These are phyloP conservation scores for Auanema sp. DNA, from an alignment of 2,888 invertebrate species.

Conservation along the genomic window DNA sequence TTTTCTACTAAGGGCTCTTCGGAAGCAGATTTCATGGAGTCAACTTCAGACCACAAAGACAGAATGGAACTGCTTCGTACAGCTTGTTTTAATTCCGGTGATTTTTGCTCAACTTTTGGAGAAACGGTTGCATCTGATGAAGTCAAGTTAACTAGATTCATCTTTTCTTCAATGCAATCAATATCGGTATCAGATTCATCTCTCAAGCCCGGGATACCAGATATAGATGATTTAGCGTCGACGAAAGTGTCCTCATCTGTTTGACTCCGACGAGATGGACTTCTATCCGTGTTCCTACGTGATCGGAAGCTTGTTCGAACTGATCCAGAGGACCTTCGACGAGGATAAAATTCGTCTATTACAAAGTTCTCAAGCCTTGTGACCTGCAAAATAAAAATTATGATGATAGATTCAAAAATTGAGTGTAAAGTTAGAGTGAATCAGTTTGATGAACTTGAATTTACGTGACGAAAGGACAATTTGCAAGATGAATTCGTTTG, in stretches of 20 bases:
- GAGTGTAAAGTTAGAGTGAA: neutral
- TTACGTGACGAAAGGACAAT: too few species aligned
- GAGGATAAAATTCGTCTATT: conserved; percentile 48
- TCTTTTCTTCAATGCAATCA: conserved; percentile 24
- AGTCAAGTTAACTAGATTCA: conserved; percentile 18
- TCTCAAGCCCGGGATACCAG: neutral
- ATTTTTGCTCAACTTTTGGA: neutral
- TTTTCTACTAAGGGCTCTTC: neutral
- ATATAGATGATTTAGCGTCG: conserved; percentile 1
- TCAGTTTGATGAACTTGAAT: neutral
- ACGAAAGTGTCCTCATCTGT: conserved; percentile 16
- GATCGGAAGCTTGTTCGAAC: conserved; percentile 45
- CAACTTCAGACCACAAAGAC: conserved; percentile 1
- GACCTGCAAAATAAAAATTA: conserved; percentile 27
- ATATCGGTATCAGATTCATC: conserved; percentile 21
- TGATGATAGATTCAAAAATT: neutral
- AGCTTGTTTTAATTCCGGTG: neutral
- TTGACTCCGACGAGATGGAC: conserved; percentile 36
- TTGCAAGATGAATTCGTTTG: too few species aligned
- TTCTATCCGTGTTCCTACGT: conserved; percentile 38
- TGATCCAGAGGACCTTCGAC: conserved; percentile 43
- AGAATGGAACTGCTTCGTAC: neutral
- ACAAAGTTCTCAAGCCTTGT: conserved; percentile 46
- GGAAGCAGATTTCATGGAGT: neutral
- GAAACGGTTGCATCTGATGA: conserved; percentile 5